phyloP scores from a whole-genome alignment of 2,888 invertebrate species.

The Lasioglossum morio region DNA sequence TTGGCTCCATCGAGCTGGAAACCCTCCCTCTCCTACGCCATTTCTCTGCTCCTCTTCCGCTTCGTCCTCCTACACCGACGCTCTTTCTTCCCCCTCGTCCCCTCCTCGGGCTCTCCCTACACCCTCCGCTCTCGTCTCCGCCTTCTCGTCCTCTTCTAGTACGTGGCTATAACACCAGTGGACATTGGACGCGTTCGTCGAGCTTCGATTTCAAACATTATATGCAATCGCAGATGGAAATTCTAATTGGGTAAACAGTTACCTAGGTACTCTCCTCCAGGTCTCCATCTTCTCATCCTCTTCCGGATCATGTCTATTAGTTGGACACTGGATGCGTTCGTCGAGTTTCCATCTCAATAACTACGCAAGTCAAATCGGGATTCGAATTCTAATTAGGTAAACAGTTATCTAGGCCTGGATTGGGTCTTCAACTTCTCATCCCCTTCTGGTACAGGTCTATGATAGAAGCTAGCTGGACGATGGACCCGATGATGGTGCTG shows the following conservation, averaged over 20 bases:
- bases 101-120: background rate
- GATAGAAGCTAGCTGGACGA: too few relatives aligned
- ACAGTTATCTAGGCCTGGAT: too few relatives aligned
- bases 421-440: too few relatives aligned
- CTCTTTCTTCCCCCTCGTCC: slow-evolving; percentile 52
- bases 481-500: too few relatives aligned
- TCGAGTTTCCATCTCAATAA: too few relatives aligned
- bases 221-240: background rate
- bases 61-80: slow-evolving; percentile 57
- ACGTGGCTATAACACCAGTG: background rate
- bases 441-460: too few relatives aligned
- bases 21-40: slow-evolving; percentile 77
- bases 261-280: too few relatives aligned
- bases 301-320: too few relatives aligned
- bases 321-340: too few relatives aligned
- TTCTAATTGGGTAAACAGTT: background rate
- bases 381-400: too few relatives aligned
- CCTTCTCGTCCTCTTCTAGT: background rate
- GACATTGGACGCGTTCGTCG: background rate
- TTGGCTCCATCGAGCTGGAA: slow-evolving; percentile 87
- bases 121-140: background rate
- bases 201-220: background rate
- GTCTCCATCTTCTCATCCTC: too few relatives aligned
- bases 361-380: too few relatives aligned
- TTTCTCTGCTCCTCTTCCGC: slow-evolving; percentile 54